These are phyloP conservation scores for Drosophila cognata DNA, from an alignment of 2,888 invertebrate species.

Conservation along the genomic window DNA sequence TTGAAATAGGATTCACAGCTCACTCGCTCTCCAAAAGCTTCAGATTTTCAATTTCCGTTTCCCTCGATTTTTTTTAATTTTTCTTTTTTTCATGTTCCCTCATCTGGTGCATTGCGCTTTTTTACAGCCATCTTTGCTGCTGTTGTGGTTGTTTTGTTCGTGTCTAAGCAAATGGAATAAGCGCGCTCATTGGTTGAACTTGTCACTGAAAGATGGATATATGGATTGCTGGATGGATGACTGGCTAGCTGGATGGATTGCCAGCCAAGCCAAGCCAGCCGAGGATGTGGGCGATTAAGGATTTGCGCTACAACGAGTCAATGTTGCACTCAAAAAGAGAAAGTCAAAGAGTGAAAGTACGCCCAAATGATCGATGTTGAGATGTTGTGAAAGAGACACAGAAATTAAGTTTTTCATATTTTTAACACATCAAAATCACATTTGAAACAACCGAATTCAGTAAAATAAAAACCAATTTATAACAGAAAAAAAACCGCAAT, in stretches of 20 bases:
- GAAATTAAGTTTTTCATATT: neutral
- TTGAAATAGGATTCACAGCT: conserved; percentile 81
- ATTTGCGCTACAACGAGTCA: conserved; percentile 47
- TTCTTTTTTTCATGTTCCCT: neutral
- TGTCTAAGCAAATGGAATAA: conserved; percentile 80
- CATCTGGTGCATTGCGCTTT: neutral
- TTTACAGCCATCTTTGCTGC: conserved; percentile 34
- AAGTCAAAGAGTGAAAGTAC: conserved; percentile 45
- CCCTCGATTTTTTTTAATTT: conserved; percentile 52
- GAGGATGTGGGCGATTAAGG: conserved; percentile 49
- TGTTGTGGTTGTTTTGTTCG: conserved; percentile 57
- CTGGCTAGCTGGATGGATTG: conserved; percentile 14
- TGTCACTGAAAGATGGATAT: conserved; percentile 62
- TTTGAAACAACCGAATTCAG: neutral
- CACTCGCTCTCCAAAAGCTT: conserved; percentile 79
- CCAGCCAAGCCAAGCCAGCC: conserved; percentile 7
- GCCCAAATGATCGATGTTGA: conserved; percentile 20
- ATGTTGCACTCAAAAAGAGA: conserved; percentile 23
- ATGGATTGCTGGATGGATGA: conserved; percentile 36
- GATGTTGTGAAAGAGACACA: neutral
- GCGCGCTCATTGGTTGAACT: conserved; percentile 76
- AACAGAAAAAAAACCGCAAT: neutral
- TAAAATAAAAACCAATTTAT: neutral
- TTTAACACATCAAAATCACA: neutral
- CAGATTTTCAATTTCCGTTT: conserved; percentile 80